Base-by-base conservation (phyloP, 2,113 vertebrate species). In the Thryonomys swinderianus region DNA sequence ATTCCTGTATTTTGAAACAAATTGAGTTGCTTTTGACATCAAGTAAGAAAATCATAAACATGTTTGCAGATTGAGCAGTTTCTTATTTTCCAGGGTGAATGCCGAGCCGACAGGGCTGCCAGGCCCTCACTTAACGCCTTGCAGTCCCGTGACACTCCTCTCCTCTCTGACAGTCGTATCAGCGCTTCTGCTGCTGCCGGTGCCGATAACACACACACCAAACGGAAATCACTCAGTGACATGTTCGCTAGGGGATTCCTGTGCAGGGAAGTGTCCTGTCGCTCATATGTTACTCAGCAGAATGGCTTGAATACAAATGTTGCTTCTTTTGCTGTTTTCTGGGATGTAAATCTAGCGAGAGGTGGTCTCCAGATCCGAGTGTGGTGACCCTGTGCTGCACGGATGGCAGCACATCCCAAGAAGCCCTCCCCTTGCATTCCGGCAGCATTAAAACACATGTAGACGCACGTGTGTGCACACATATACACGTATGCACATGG, bases 41-140 rank as follows among this genome's bases (percentile, higher is more conserved):
- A 92, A 93, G 66, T 95, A 67, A 78, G 67, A 74, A 88, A 94
- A 92, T 95, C 92, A 78, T 76, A 83, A 95, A 53, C 71, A 32
- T 23, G 53, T 45, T 67, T 85, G 21, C 93, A 81, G 85, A 55
- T 17, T 3, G 73, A 90, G 14, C 14, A 0, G n/a, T 16, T 80
- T 61, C 91, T 92, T 79, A n/a, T 92, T 78, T 95, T 53, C 74
- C 9, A 30, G 66, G 67, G 62, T 64, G 40, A 83, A 32, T 4
- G 57, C 76, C 71, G 78, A 89, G 86, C 88, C 0, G 0, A 12
- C n/a, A 74, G 80, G 25, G 59, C 48, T 88, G 97, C 62, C 80
- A 79, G 74, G 30, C 23, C 62, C 64, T 92, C 71, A 57, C 37
- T 92, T 73, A 78, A 55, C 85, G 93, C 71, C 88, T 55, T 23